Conservation (phyloP, 2,797 vertebrate genomes). For the Lepilemur septentrionalis region DNA sequence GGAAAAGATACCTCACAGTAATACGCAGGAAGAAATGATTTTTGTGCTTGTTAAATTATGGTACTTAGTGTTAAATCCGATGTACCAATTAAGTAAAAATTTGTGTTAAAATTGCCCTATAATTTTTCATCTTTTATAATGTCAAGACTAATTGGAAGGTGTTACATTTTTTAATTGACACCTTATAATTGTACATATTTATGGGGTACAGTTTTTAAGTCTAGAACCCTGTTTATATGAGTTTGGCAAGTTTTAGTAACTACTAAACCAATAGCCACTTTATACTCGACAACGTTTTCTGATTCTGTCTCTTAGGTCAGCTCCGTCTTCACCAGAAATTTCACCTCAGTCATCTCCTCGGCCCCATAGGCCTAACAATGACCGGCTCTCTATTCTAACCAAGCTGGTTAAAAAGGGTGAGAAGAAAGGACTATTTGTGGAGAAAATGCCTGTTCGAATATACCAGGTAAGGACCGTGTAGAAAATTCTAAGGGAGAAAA, state of each 20-base stretch:
- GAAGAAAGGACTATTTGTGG: slow-evolving; percentile 98
- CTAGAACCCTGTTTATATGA: background rate
- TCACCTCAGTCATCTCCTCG: slow-evolving; percentile 98
- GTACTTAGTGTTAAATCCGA: background rate
- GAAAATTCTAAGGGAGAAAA: background rate
- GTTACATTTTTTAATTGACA: background rate
- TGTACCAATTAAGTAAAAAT: background rate
- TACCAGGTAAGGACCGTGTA: slow-evolving; percentile 90
- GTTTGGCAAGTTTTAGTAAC: background rate
- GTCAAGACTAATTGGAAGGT: background rate
- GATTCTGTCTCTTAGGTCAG: slow-evolving; percentile 88
- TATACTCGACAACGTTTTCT: background rate
- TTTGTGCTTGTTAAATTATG: background rate
- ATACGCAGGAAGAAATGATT: background rate
- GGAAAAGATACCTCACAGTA: background rate
- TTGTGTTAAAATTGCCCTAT: background rate
- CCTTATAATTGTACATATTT: background rate
- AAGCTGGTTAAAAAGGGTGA: slow-evolving; percentile 97
- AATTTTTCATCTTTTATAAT: background rate
- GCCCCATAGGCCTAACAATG: slow-evolving; percentile 96
- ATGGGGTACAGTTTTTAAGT: background rate
- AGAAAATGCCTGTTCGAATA: slow-evolving; percentile 98
- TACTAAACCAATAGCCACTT: background rate
- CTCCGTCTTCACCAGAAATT: slow-evolving; percentile 98
- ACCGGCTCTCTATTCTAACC: slow-evolving; percentile 96